Evolutionary conservation across 2,888 invertebrate species (phyloP), one percentile per base, ranked within the genome.

Genomic region (Cryptus viduatorius): DNA sequence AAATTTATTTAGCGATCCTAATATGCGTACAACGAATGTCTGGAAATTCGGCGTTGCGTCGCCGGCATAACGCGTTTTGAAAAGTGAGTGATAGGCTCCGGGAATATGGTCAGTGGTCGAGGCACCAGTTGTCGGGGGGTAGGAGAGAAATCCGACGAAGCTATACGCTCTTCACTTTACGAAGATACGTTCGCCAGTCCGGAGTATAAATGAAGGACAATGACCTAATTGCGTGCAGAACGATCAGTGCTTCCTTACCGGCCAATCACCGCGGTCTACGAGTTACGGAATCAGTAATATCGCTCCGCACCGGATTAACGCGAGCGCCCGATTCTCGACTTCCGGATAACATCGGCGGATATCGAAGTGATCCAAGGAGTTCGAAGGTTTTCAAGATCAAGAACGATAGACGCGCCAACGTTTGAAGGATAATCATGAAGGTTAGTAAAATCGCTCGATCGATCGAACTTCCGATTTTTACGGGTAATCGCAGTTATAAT

Each of bases 171-270:
- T 83, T 78, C 73, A 83, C 83, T 75, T 53, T 81, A 83, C 72
- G 82, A 89, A 88, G 88, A 88, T 87, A 79, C 88, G 84, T 86
- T 86, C 87, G 86, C 86, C 83, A 80, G 84, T 73, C 86, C 90
- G 88, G 90, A 89, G 92, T 93, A 93, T 93, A 93, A 93, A 93
- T 93, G 91, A 91, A 93, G 93, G 92, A 92, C 92, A 93, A 92
- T 93, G 93, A 93, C 93, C 93, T 93, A 93, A 93, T 93, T 93
- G 93, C 88, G 90, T 89, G 89, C 92, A 93, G 93, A 93, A 91
- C 90, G 89, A 89, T 89, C 89, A 89, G 90, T 89, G 92, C 92
- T 91, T 92, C 91, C 90, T 90, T 86, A 81, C 83, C 87, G 90
- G 85, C 87, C 91, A 90, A 91, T 91, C 90, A 88, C 85, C 87